Base-by-base conservation (phyloP, 2,888 invertebrate species). In the Auanema sp. region DNA sequence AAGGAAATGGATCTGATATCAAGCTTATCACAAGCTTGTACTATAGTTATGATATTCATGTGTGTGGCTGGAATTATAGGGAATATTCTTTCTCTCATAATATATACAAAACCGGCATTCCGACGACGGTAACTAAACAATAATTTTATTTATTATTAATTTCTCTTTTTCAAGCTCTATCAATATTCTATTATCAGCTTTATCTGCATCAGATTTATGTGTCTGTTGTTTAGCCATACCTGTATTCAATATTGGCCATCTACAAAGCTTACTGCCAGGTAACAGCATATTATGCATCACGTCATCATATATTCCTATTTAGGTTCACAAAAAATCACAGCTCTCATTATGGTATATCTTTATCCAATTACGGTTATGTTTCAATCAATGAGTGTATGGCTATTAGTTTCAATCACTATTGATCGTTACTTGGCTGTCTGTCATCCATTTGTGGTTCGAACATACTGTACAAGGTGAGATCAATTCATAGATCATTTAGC, bases 401-500 rank as follows among this genome's bases (percentile, higher is more conserved):
- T 77, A 8, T 52, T 81, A 18, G 77, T 76, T 18, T 75, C 71
- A 14, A 78, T 81, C 23, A 79, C 81, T 6, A 72, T 81, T 53
- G 81, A 81, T 58, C 70, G 81, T 43, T 81, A 77, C 52, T 64
- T 81, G 4, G 81, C 81, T n/a, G 80, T 81, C n/a, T 81, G 81
- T 58, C 79, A 81, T 71, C 81, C 81, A 1, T 81, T 81, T 64
- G 66, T 72, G 54, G 80, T 79, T 21, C 70, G 70, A 49, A 75
- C 73, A 8, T 76, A 80, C 61, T 81, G 80, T 53, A 80, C 81
- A n/a, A 69, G 62, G 78, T 55, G 18, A n/a, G 14, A 5, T 24
- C 50, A 18, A 1, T 50, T 42, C 10, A n/a, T n/a, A n/a, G n/a
- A n/a, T n/a, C n/a, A n/a, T n/a, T n/a, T n/a, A n/a, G n/a, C n/a